These are phyloP conservation scores for Atlantisia rogersi DNA, from an alignment of 2,113 vertebrate species.

Conservation along the genomic window DNA sequence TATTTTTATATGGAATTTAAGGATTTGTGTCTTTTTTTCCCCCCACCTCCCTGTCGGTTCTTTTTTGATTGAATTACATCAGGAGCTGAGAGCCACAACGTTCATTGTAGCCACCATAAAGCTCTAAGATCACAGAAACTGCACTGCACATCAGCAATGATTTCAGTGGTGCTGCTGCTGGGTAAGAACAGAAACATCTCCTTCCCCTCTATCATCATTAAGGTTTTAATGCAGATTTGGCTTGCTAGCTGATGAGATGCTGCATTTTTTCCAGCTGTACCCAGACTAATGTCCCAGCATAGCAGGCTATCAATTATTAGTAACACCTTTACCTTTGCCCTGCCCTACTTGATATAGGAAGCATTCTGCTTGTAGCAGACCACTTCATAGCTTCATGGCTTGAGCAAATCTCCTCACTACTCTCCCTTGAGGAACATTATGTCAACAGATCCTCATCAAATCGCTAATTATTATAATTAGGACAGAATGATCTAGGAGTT, in stretches of 20 bases:
- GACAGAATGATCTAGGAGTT: not conserved
- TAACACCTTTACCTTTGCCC: not conserved
- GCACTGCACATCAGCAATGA: not conserved
- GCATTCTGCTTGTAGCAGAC: not conserved
- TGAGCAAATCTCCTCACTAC: not conserved
- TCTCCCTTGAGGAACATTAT: not conserved
- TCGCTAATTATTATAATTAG: constrained; percentile 7
- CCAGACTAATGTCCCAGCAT: not conserved
- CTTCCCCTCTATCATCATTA: not conserved
- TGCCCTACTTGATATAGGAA: not conserved
- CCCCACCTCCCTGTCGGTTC: constrained; percentile 53
- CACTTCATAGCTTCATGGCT: not conserved
- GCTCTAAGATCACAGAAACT: not conserved
- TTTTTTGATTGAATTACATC: constrained; percentile 66
- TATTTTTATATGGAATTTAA: constrained; percentile 78
- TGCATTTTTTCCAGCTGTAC: not conserved
- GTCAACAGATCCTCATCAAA: constrained; percentile 27
- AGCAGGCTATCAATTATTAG: not conserved
- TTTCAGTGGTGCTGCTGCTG: not conserved
- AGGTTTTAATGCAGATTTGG: not conserved
- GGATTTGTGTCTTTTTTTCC: constrained; percentile 60
- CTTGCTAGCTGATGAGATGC: not conserved
- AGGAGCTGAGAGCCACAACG: constrained; percentile 15
- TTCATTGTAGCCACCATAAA: not conserved
- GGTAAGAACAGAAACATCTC: not conserved